Percentiles rank a stretch among this genome's conserved stretches.
phyloP scores from a whole-genome alignment of 92 coral and sea anemone genomes.

The Metridium senile region DNA sequence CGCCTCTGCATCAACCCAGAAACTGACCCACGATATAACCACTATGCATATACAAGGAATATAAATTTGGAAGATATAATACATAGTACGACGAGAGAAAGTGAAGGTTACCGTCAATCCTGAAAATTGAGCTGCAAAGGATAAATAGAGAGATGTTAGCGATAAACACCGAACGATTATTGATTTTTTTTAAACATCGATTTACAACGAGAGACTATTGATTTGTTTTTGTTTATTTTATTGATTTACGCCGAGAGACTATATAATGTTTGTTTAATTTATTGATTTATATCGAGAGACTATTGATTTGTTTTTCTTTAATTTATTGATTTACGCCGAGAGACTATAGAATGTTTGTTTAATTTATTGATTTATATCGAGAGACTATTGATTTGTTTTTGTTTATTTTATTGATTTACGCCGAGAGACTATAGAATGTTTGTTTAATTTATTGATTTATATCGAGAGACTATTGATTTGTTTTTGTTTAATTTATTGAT shows the following conservation, averaged over 20 bases:
- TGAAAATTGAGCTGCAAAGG: constrained; percentile 69
- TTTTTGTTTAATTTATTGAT: background rate
- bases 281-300: background rate
- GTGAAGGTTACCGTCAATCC: constrained; percentile 85
- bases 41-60: constrained; percentile 93
- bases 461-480: background rate
- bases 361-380: background rate
- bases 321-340: background rate
- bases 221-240: no score
- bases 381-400: background rate
- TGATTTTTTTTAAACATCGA: background rate
- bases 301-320: background rate
- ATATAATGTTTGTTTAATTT: no score
- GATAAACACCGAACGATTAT: background rate
- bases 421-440: no score
- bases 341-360: background rate
- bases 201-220: background rate
- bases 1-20: constrained; percentile 94
- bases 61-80: constrained; percentile 92
- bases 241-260: constrained; percentile 36
- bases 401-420: constrained; percentile 35
- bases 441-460: background rate
- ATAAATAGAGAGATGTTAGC: background rate
- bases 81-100: constrained; percentile 87
- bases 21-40: constrained; percentile 93